phyloP scores from a whole-genome alignment of 2,797 vertebrate species.

The Argya squamiceps region DNA sequence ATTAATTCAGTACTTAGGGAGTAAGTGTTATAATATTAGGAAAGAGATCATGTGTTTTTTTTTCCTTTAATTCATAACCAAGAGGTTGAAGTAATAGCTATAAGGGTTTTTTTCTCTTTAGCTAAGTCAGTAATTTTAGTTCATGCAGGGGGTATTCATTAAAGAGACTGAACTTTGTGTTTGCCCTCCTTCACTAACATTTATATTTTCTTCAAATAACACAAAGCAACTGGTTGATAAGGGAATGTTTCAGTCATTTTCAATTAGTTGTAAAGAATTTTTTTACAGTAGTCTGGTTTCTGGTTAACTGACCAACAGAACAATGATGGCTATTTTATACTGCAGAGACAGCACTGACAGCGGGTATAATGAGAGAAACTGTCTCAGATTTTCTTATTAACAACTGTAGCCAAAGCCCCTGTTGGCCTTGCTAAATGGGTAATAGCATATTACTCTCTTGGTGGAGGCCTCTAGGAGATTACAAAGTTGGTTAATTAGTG shows the following conservation, averaged over 20 bases:
- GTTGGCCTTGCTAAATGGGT: constrained; percentile 77
- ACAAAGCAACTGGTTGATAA: constrained; percentile 74
- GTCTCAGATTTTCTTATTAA: constrained; percentile 81
- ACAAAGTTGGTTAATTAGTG: constrained; percentile 83
- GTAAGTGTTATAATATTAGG: constrained; percentile 11
- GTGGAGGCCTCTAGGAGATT: constrained; percentile 78
- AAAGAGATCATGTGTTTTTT: background rate
- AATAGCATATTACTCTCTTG: constrained; percentile 78
- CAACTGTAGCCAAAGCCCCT: constrained; percentile 77
- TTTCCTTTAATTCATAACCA: constrained; percentile 14
- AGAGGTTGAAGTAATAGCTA: constrained; percentile 12
- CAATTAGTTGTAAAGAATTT: constrained; percentile 80
- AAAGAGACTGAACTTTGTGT: constrained; percentile 71
- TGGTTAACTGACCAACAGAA: constrained; percentile 80
- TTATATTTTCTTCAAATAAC: constrained; percentile 75
- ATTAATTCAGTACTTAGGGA: constrained; percentile 22
- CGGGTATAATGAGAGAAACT: constrained; percentile 83
- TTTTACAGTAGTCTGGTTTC: constrained; percentile 80
- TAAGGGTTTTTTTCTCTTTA: background rate
- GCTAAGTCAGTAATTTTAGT: constrained; percentile 35
- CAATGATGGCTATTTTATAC: constrained; percentile 78
- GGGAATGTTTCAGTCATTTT: constrained; percentile 78
- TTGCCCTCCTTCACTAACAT: constrained; percentile 43
- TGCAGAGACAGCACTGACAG: constrained; percentile 76
- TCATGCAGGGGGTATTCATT: constrained; percentile 52